Evolutionary conservation across 2,113 vertebrate genomes (phyloP).

Genomic region (Pseudorasbora parva): DNA sequence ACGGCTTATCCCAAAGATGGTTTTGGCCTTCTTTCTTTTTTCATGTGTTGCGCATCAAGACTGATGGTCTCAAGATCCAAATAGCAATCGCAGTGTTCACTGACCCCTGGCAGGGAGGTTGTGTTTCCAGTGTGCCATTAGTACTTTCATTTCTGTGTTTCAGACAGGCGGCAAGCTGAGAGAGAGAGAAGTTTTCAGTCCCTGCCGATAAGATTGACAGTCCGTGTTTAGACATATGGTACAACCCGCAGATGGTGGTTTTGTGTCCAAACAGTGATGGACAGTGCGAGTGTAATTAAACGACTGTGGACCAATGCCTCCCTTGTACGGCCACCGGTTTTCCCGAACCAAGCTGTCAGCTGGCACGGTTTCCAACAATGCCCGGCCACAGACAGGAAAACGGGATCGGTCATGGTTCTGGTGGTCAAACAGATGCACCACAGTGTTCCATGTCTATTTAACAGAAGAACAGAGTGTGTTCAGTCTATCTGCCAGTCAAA

Average conservation of each 20-base stretch:
- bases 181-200: background rate
- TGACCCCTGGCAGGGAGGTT: slow-evolving; percentile 28
- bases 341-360: slow-evolving; percentile 20
- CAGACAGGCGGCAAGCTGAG: background rate
- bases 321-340: background rate
- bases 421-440: slow-evolving; percentile 33
- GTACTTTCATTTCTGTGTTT: slow-evolving; percentile 9
- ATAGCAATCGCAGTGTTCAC: background rate
- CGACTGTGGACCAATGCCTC: slow-evolving; percentile 4
- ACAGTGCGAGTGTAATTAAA: slow-evolving; percentile 34
- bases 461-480: slow-evolving; percentile 7
- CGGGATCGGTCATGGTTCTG: slow-evolving; percentile 46
- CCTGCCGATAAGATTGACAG: slow-evolving; percentile 3
- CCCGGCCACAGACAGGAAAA: slow-evolving; percentile 16
- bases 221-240: background rate
- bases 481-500: slow-evolving; percentile 31
- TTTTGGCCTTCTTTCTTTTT: background rate
- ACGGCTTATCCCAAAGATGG: background rate
- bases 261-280: slow-evolving; percentile 32
- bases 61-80: slow-evolving; percentile 16
- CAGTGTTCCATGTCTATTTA: slow-evolving; percentile 31
- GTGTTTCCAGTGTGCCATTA: slow-evolving; percentile 14
- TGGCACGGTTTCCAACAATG: slow-evolving; percentile 10
- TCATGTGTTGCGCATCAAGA: background rate
- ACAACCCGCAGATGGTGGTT: background rate